These are phyloP conservation scores for Ciona savignyi DNA, from an alignment of 23 tunicate genomes.

Conservation along the genomic window DNA sequence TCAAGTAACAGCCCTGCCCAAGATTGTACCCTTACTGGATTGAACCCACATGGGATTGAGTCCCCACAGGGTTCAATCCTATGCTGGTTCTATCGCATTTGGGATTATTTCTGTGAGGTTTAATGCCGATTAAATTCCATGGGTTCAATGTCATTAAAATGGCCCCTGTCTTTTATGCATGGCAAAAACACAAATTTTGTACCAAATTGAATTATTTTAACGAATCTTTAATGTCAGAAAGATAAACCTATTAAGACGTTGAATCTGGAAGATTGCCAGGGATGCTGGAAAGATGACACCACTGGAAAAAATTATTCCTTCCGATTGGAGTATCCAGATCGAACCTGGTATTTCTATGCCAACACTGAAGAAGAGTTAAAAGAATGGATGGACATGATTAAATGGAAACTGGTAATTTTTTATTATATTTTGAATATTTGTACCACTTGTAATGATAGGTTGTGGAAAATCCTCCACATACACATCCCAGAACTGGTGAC, in stretches of 20 bases:
- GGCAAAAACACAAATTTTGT: neutral
- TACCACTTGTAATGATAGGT: no score
- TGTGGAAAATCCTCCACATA: no score
- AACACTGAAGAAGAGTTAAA: conserved; percentile 78
- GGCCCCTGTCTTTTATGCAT: no score
- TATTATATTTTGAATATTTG: conserved; percentile 4
- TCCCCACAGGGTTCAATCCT: no score
- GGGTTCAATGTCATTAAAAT: no score
- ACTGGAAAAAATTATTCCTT: conserved; percentile 67
- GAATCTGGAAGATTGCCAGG: conserved; percentile 75
- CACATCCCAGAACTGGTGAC: no score
- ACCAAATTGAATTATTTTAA: neutral
- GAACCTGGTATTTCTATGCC: conserved; percentile 91
- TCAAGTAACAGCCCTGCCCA: no score
- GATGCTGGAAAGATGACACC: conserved; percentile 55
- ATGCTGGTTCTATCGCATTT: no score
- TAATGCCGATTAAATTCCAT: no score
- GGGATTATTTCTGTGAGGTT: no score
- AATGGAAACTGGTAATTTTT: conserved; percentile 78
- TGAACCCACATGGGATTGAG: no score
- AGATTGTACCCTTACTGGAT: no score
- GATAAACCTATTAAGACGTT: conserved; percentile 87
- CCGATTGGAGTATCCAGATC: conserved; percentile 63
- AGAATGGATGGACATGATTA: conserved; percentile 95
- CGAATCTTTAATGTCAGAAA: conserved; percentile 35